These are phyloP conservation scores for Pyrrhia umbra DNA, from an alignment of 2,888 invertebrate genomes.

Conservation along the genomic window DNA sequence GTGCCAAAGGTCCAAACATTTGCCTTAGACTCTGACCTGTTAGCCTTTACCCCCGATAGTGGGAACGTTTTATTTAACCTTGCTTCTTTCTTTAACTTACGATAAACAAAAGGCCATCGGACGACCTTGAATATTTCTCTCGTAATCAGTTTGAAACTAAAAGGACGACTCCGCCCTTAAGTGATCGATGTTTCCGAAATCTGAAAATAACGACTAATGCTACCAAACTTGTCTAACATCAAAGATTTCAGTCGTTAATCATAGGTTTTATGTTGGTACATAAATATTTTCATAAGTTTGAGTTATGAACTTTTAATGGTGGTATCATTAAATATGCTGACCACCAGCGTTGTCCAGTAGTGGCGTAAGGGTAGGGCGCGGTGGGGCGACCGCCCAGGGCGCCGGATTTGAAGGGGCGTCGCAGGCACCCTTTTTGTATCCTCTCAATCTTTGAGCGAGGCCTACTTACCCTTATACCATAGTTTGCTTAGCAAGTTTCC, in stretches of 20 bases:
- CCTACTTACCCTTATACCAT: too few species aligned
- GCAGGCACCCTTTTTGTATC: too few species aligned
- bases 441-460: too few species aligned
- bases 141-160: slow-evolving; percentile 27
- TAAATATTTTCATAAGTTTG: slow-evolving; percentile 4
- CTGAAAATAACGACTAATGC: slow-evolving; percentile 22
- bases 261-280: not conserved
- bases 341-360: too few species aligned
- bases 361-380: too few species aligned
- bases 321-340: slow-evolving; percentile 8
- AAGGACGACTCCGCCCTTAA: slow-evolving; percentile 41
- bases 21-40: too few species aligned
- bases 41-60: too few species aligned
- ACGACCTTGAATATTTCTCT: slow-evolving; percentile 17
- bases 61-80: not conserved
- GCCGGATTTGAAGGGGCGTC: too few species aligned
- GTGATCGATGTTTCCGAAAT: slow-evolving; percentile 46
- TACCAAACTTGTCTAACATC: slow-evolving; percentile 24
- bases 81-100: not conserved
- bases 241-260: slow-evolving; percentile 24
- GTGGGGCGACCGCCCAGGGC: too few species aligned
- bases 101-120: not conserved
- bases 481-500: too few species aligned
- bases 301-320: slow-evolving; percentile 21
- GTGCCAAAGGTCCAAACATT: too few species aligned